Base-by-base conservation (phyloP, 2,113 vertebrate species). In the Panurus biarmicus region DNA sequence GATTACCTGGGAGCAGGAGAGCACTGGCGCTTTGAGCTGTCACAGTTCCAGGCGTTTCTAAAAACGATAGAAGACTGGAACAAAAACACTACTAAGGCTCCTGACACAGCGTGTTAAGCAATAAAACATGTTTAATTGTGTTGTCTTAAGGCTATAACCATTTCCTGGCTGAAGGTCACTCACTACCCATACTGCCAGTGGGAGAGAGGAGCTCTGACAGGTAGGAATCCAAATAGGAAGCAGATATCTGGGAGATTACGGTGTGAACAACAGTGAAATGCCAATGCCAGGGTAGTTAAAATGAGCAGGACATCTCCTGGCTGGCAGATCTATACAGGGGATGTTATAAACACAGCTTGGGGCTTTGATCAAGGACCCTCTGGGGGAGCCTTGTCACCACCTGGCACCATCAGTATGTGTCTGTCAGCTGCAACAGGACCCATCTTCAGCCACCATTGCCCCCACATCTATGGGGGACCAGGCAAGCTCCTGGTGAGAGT, bases 1-100 rank as follows among this genome's bases (percentile, higher is more conserved):
- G 96, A 97, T 96, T 78, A 82, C 82, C 92, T 94, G 65, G 53
- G 66, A 96, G 89, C 84, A 92, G 85, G 70, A 84, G 84, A 60
- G 78, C 93, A 25, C 50, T 5, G 61, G 75, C 10, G 50, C 96
- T 96, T 92, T 70, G 89, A 92, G 85, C 94, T 95, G 96, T 96
- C 96, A 85, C 91, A 44, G 26, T 77, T 92, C 61, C 87, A 44
- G 93, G 93, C 62, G 5, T 87, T 96, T 96, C 94, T 93, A 89
- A 89, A 94, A 95, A 95, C 44, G 81, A 93, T 70, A 85, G 94
- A 92, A 90, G 91, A 86, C 94, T 83, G 95, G 87, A 87, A 92
- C 94, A 94, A 92, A 89, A 89, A 86, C 82, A 65, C 60, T 87
- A 65, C 88, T 76, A 83, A 58, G 86, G 94, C 80, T 89, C 88